phyloP scores from a whole-genome alignment of 2,888 invertebrate species.

The Idaea aversata region DNA sequence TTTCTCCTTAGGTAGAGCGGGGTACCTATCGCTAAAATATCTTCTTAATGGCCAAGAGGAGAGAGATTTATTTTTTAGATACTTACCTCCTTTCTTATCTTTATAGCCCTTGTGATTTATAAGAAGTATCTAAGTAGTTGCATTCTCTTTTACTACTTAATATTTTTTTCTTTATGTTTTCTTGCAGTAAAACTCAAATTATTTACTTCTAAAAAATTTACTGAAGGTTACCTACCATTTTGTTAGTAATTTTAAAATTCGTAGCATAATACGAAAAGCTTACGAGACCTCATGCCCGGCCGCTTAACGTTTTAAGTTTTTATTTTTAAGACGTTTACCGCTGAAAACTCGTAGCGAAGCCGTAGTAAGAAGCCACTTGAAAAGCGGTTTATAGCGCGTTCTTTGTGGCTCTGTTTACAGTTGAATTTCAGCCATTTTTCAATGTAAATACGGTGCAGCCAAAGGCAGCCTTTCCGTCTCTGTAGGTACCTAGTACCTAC shows the following conservation, averaged over 20 bases:
- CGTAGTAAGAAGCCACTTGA: neutral
- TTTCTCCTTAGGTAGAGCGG: neutral
- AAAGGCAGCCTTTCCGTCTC: conserved; percentile 24
- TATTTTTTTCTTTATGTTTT: no score
- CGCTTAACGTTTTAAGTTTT: conserved; percentile 12
- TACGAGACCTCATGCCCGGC: neutral
- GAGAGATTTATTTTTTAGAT: neutral
- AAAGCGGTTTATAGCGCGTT: neutral
- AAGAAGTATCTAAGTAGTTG: neutral
- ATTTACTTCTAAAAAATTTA: no score
- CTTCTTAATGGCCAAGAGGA: neutral
- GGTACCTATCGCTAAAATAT: neutral
- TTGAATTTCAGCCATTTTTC: conserved; percentile 44
- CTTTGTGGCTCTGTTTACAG: conserved; percentile 33
- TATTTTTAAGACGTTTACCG: conserved; percentile 33
- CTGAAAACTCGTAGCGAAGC: conserved; percentile 26
- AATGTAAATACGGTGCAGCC: conserved; percentile 35
- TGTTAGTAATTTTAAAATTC: no score
- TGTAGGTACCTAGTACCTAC: neutral
- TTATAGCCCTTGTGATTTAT: conserved; percentile 1
- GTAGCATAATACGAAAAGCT: neutral
- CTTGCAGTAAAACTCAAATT: no score
- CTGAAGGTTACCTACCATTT: no score
- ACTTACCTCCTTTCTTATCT: conserved; percentile 1
- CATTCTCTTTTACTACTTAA: neutral